Percentiles rank a stretch among this genome's conserved stretches.
These are phyloP conservation scores for Diplosoma virens DNA, from an alignment of 23 tunicate species.

Conservation along the genomic window DNA sequence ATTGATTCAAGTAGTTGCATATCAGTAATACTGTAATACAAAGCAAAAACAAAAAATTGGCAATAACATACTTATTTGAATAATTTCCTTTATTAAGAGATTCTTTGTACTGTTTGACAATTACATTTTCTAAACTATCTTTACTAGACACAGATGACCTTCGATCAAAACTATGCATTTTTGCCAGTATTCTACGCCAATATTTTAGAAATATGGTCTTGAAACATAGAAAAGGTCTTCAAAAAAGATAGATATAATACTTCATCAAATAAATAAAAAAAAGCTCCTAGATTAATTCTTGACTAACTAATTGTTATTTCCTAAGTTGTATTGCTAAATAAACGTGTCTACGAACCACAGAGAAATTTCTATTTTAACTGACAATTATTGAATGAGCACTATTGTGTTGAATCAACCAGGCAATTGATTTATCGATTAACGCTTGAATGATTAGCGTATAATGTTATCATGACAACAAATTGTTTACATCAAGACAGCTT, in stretches of 20 bases:
- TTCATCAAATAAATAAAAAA: too few species aligned
- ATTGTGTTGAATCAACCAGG: too few species aligned
- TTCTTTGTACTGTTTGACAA: conserved; percentile 33
- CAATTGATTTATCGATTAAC: not conserved
- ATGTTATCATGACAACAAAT: conserved; percentile 9
- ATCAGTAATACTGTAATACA: too few species aligned
- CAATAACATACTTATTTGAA: not conserved
- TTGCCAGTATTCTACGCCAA: not conserved
- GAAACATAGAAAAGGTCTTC: not conserved
- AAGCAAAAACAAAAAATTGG: not conserved
- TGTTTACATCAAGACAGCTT: conserved; percentile 2
- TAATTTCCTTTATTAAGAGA: too few species aligned
- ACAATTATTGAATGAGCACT: too few species aligned
- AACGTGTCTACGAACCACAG: too few species aligned
- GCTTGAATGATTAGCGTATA: not conserved
- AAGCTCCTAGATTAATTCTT: too few species aligned
- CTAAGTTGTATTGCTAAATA: too few species aligned
- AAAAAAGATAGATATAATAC: too few species aligned
- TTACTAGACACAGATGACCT: conserved; percentile 26
- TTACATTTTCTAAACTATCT: conserved; percentile 32
- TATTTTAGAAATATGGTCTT: not conserved
- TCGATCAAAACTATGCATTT: not conserved
- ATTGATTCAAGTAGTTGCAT: too few species aligned
- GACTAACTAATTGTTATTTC: too few species aligned
- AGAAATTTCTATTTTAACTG: too few species aligned